Percentiles rank a stretch among this genome's conserved stretches.
phyloP scores from a whole-genome alignment of 1,140 invertebrate genomes.

The Drosophila pseudoananassae region DNA sequence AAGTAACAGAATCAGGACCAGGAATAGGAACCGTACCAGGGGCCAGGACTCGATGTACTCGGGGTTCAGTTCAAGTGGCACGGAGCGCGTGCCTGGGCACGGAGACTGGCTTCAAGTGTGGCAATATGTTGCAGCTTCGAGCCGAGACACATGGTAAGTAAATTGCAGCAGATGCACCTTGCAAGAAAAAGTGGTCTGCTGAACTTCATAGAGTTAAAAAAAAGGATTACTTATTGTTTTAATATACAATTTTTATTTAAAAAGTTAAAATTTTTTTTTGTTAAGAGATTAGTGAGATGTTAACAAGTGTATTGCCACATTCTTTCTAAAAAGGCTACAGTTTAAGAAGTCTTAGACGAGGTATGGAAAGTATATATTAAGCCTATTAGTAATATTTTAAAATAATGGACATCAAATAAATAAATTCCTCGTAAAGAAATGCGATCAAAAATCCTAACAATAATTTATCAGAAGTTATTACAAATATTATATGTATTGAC shows the following conservation, averaged over 20 bases:
- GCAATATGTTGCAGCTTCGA: constrained; percentile 76
- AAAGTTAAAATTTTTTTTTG: no score
- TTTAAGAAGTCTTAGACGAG: no score
- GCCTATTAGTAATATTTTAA: no score
- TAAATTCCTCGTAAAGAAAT: no score
- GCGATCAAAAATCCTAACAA: no score
- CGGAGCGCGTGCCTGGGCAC: constrained; percentile 58
- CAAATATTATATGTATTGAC: no score
- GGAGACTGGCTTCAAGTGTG: constrained; percentile 55
- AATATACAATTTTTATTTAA: not conserved
- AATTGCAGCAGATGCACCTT: constrained; percentile 11
- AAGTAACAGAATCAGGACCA: not conserved
- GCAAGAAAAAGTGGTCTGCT: not conserved
- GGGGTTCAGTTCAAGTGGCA: constrained; percentile 75
- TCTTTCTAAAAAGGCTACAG: not conserved
- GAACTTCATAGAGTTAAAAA: no score
- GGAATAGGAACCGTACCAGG: not conserved
- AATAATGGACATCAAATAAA: no score
- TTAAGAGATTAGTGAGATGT: no score
- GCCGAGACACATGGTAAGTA: constrained; percentile 56
- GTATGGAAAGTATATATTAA: no score
- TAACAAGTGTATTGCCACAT: not conserved
- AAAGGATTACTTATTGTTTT: no score
- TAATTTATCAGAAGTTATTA: no score
- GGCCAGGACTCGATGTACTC: constrained; percentile 34